These are phyloP conservation scores for Hirudo medicinalis DNA, from an alignment of 1,140 invertebrate species.

Conservation along the genomic window DNA sequence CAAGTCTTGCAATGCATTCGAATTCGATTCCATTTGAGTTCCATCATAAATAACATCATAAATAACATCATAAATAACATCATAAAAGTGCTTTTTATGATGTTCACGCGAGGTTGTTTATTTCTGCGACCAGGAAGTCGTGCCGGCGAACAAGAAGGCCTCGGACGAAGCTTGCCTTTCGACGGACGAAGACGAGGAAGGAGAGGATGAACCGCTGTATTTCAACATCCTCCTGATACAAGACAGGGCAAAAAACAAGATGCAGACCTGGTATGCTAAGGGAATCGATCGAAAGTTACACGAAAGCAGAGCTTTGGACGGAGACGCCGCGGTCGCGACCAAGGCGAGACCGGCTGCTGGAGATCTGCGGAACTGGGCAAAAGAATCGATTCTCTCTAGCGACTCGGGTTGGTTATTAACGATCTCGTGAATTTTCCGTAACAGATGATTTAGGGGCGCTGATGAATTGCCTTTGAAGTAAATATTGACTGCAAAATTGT, in stretches of 20 bases:
- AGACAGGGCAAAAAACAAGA: conserved; percentile 5
- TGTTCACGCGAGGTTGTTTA: background rate
- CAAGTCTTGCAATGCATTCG: too few relatives aligned
- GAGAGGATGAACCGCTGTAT: background rate
- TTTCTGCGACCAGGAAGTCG: background rate
- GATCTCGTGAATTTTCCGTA: too few relatives aligned
- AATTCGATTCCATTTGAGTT: too few relatives aligned
- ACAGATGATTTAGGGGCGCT: too few relatives aligned
- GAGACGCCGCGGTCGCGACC: background rate
- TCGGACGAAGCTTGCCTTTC: background rate
- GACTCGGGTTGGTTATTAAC: too few relatives aligned
- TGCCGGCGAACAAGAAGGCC: background rate
- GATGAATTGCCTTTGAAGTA: too few relatives aligned
- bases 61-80: too few relatives aligned
- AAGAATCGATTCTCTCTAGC: too few relatives aligned
- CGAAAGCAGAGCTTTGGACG: background rate
- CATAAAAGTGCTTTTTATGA: background rate
- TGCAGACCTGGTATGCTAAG: background rate
- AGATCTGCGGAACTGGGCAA: background rate
- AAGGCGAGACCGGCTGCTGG: background rate
- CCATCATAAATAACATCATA: too few relatives aligned
- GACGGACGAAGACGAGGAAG: conserved; percentile 5
- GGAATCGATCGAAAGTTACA: too few relatives aligned
- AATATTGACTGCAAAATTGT: too few relatives aligned
- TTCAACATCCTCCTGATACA: background rate